Evolutionary conservation across 2,888 invertebrate genomes (phyloP).

Genomic region (Eurytoma adleriae): DNA sequence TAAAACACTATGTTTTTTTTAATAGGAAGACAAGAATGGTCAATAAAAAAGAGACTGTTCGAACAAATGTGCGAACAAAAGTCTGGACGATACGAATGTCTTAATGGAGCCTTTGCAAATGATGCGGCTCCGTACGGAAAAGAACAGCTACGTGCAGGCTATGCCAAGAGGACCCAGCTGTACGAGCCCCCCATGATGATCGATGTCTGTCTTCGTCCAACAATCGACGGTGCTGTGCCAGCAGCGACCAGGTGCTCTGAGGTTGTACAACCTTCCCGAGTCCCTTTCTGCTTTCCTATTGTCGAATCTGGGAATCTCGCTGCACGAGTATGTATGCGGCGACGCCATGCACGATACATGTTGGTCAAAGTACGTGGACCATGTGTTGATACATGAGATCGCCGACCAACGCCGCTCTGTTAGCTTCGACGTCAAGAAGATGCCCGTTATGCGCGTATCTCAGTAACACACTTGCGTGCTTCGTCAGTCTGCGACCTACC

Average conservation of each 20-base stretch:
- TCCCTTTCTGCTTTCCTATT: slow-evolving; percentile 78
- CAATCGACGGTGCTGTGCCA: slow-evolving; percentile 90
- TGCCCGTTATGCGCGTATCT: slow-evolving; percentile 98
- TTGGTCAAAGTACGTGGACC: slow-evolving; percentile 95
- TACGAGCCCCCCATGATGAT: slow-evolving; percentile 89
- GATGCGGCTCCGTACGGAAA: slow-evolving; percentile 77
- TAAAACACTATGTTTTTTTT: too few species aligned
- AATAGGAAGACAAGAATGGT: slow-evolving; percentile 79
- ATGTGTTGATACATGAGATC: slow-evolving; percentile 90
- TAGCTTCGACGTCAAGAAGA: slow-evolving; percentile 91
- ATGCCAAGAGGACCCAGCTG: slow-evolving; percentile 94
- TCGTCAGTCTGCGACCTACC: slow-evolving; percentile 78
- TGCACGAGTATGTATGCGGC: slow-evolving; percentile 95
- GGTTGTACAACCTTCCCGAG: slow-evolving; percentile 62
- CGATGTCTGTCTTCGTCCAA: slow-evolving; percentile 92
- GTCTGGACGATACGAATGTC: slow-evolving; percentile 74
- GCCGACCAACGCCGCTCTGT: slow-evolving; percentile 90
- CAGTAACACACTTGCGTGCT: slow-evolving; percentile 92
- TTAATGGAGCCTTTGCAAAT: slow-evolving; percentile 81
- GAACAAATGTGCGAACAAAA: slow-evolving; percentile 80
- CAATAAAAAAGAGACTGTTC: slow-evolving; percentile 88
- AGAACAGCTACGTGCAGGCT: slow-evolving; percentile 90
- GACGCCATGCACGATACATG: slow-evolving; percentile 98
- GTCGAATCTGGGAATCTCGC: slow-evolving; percentile 83
- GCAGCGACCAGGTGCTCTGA: slow-evolving; percentile 67